phyloP scores from a whole-genome alignment of 1,140 invertebrate genomes.

The Paralvinella palmiformis region DNA sequence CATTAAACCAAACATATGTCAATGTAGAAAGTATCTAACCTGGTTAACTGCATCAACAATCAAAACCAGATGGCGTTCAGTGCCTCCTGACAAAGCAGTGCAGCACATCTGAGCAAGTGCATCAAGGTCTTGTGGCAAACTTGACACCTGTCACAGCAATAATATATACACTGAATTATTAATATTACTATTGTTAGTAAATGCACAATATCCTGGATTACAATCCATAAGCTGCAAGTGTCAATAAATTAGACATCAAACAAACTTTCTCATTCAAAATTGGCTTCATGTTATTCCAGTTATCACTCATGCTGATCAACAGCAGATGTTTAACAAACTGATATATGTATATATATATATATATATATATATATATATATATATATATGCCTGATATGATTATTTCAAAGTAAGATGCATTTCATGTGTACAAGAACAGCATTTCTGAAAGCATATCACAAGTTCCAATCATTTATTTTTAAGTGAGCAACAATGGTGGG shows the following conservation, averaged over 20 bases:
- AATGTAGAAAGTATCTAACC: too few species aligned
- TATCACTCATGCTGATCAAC: neutral
- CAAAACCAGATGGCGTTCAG: too few species aligned
- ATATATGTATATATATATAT: too few species aligned
- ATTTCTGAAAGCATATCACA: too few species aligned
- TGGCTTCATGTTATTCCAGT: neutral
- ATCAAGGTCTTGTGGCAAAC: neutral
- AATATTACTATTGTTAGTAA: neutral
- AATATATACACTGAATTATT: neutral
- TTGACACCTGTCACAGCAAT: neutral
- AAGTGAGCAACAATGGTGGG: too few species aligned
- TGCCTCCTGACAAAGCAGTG: neutral
- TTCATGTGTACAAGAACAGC: constrained; percentile 22
- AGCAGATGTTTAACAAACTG: too few species aligned
- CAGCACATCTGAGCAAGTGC: neutral
- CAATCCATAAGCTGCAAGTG: neutral
- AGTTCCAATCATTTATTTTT: too few species aligned
- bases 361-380: neutral
- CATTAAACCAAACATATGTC: too few species aligned
- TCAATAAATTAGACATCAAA: neutral
- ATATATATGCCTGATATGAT: neutral
- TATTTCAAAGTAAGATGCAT: neutral
- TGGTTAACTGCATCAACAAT: too few species aligned
- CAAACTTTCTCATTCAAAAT: neutral
- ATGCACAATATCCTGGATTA: neutral